Base-by-base conservation (phyloP, 2,888 invertebrate genomes). In the Chrysopilus asiliformis region DNA sequence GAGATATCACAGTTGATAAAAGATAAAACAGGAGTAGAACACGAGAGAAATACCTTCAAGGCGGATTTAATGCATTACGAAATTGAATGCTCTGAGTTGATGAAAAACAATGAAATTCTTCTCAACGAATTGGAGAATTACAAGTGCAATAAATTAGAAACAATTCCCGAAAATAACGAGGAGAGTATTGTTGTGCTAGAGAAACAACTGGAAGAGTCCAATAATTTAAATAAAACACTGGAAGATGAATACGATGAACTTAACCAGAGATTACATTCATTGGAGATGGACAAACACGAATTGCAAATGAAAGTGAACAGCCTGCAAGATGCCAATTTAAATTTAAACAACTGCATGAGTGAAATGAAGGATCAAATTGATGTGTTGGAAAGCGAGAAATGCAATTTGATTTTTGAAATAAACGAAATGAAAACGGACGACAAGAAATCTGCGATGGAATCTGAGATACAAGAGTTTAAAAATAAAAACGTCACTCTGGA, bases 141-240 rank as follows among this genome's bases (percentile, higher is more conserved):
- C 34, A 77, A 77, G 42, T 54, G 56, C 30, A 62, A 60, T 43
- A 75, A 75, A 46, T 57, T 79, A 45, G 74, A 79, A 55, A 77
- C 79, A 2, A 79, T 80, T 34, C 72, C 74, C 33, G 79, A 80
- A 62, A 71, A 74, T 2, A 78, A 79, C 49, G 79, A 79, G 61
- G 79, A 79, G 47, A 76, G 73, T 44, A 58, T 77, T 42, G 63
- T 68, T 0, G 68, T 73, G 47, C 53, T 79, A 46, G 79, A 79
- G 59, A 63, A 66, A 1, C 76, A 79, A 55, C 53, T 79, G 31
- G 80, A 79, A 33, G 71, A 73, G 49, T 68, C 67, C 29, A 70
- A 63, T 43, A 68, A 59, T 46, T 58, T 69, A n/a, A 75, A 73
- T 48, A 67, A 68, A 45, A 67, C 67, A 6, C 65, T 78, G 49